phyloP scores from a whole-genome alignment of 2,888 invertebrate genomes.

The Suillia variegata region DNA sequence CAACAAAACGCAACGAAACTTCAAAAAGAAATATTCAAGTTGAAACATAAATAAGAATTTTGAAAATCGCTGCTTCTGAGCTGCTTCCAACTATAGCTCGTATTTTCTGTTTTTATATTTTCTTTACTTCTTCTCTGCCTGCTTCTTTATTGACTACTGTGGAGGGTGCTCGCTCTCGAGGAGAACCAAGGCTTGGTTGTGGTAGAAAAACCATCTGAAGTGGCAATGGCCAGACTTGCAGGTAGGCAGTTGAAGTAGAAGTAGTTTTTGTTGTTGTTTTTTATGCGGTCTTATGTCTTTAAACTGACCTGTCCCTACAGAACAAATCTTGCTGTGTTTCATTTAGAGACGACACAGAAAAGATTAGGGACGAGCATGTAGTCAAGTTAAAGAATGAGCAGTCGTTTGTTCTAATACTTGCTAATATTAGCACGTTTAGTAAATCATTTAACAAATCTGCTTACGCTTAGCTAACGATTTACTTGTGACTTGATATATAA shows the following conservation, averaged over 20 bases:
- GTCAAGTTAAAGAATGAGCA: too few relatives aligned
- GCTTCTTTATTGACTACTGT: background rate
- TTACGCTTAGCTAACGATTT: too few relatives aligned
- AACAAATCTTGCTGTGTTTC: background rate
- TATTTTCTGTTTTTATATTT: background rate
- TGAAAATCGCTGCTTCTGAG: background rate
- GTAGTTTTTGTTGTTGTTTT: background rate
- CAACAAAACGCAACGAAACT: background rate
- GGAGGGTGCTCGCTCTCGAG: background rate
- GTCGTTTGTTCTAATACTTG: too few relatives aligned
- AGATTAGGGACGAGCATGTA: too few relatives aligned
- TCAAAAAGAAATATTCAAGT: background rate
- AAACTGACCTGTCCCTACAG: conserved; percentile 10
- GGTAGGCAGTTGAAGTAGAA: background rate
- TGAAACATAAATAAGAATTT: background rate
- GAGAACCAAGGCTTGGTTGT: background rate
- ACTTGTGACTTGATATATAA: too few relatives aligned
- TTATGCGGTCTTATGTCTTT: background rate
- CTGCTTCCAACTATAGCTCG: too few relatives aligned
- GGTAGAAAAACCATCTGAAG: background rate
- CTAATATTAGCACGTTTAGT: too few relatives aligned
- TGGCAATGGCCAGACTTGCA: background rate
- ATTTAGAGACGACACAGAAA: background rate
- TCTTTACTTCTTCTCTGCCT: background rate
- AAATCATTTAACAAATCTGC: too few relatives aligned